Conservation (phyloP, 2,888 invertebrate genomes). For the Chaetogeoica ovagalla region DNA sequence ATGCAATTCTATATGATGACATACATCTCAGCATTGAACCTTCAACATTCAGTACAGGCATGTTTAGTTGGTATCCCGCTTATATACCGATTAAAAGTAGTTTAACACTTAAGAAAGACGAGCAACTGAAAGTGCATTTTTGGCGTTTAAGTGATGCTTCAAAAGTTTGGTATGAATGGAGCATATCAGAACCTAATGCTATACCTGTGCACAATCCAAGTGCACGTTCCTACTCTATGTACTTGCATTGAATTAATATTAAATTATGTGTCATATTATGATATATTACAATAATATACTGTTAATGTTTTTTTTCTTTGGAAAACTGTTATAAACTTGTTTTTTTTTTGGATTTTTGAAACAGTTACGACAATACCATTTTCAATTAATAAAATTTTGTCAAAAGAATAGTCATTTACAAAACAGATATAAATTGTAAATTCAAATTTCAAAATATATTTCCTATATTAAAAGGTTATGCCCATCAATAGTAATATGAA, state of each 20-base stretch:
- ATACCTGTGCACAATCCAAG: conserved; percentile 71
- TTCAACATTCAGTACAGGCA: conserved; percentile 81
- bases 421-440: background rate
- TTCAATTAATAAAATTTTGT: background rate
- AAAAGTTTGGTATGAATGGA: conserved; percentile 97
- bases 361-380: background rate
- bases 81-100: conserved; percentile 84
- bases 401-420: background rate
- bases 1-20: conserved; percentile 81
- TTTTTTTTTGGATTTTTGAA: background rate
- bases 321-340: background rate
- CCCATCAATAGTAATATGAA: background rate
- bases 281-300: background rate
- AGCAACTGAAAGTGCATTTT: conserved; percentile 76
- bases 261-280: conserved; percentile 18
- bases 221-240: conserved; percentile 75
- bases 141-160: conserved; percentile 81
- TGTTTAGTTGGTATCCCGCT: conserved; percentile 99
- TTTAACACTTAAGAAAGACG: conserved; percentile 68
- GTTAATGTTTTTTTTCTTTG: background rate
- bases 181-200: conserved; percentile 67
- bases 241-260: conserved; percentile 60
- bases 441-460: background rate
- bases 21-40: conserved; percentile 89
- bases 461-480: background rate